Evolutionary conservation across 2,797 vertebrate genomes (phyloP).

Genomic region (Gallinago nigripennis): DNA sequence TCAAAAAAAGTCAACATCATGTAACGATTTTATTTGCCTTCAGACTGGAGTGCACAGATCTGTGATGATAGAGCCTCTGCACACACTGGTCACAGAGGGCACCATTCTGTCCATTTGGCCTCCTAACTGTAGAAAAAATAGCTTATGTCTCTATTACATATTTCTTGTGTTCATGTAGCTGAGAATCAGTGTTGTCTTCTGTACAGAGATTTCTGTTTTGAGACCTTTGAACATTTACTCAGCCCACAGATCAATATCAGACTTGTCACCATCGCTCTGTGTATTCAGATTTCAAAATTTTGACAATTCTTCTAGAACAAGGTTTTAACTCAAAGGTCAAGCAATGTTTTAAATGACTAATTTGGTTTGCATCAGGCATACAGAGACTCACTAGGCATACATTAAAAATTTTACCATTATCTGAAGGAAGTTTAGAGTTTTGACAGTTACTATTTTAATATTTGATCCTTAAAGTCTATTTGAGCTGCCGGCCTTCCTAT

Average conservation of each 20-base stretch:
- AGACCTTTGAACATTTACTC: slow-evolving; percentile 67
- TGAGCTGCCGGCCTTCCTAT: background rate
- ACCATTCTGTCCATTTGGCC: background rate
- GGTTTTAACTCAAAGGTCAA: background rate
- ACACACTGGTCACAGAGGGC: background rate
- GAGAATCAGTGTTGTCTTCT: background rate
- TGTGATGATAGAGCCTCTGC: fast-evolving
- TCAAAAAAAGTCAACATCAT: background rate
- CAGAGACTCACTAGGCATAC: background rate
- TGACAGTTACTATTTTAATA: background rate
- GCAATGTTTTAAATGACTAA: background rate
- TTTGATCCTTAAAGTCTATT: background rate
- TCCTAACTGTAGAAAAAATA: background rate
- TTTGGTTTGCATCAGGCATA: background rate
- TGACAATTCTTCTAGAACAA: background rate
- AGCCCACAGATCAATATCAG: slow-evolving; percentile 66
- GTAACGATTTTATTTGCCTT: background rate
- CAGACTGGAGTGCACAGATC: background rate
- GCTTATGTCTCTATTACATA: fast-evolving
- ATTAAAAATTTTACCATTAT: background rate
- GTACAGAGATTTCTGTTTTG: slow-evolving; percentile 24
- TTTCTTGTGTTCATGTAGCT: background rate
- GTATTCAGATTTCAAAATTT: slow-evolving; percentile 38
- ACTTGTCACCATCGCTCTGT: background rate
- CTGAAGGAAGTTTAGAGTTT: background rate